Conservation (phyloP, 2,888 invertebrate genomes). For the Desoria tigrina region DNA sequence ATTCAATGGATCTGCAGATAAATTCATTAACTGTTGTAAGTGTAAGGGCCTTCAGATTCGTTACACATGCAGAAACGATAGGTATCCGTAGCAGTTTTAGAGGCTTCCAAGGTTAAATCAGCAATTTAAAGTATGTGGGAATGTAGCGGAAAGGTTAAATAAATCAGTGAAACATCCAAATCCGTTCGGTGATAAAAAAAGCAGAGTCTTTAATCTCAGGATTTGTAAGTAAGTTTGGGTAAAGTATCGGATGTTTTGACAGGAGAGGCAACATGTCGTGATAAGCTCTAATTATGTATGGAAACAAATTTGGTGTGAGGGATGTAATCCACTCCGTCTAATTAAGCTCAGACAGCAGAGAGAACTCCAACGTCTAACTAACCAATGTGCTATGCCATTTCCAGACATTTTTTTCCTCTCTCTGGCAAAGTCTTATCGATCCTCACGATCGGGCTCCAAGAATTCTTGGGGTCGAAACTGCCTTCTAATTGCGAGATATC, state of each 20-base stretch:
- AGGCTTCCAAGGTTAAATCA: no score
- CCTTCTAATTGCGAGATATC: constrained; percentile 17
- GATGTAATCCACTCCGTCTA: constrained; percentile 17
- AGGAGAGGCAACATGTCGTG: constrained; percentile 13
- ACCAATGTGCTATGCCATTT: background rate
- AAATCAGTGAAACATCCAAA: no score
- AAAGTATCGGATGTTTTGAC: constrained; percentile 14
- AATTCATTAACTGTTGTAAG: no score
- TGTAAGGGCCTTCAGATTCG: no score
- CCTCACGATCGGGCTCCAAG: background rate
- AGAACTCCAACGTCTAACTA: background rate
- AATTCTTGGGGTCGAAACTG: constrained; percentile 8
- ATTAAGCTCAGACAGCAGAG: background rate
- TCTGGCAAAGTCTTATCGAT: constrained; percentile 12
- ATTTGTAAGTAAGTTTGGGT: no score
- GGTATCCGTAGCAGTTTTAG: no score
- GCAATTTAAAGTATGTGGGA: no score
- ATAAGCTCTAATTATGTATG: constrained; percentile 22
- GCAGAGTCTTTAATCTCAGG: no score
- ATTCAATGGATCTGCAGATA: no score
- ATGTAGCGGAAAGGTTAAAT: no score
- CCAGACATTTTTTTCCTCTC: constrained; percentile 10
- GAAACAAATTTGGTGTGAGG: constrained; percentile 22
- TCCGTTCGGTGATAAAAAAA: no score
- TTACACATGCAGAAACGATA: no score